Conservation (phyloP, 2,888 invertebrate species). For the Apotomis betuletana region DNA sequence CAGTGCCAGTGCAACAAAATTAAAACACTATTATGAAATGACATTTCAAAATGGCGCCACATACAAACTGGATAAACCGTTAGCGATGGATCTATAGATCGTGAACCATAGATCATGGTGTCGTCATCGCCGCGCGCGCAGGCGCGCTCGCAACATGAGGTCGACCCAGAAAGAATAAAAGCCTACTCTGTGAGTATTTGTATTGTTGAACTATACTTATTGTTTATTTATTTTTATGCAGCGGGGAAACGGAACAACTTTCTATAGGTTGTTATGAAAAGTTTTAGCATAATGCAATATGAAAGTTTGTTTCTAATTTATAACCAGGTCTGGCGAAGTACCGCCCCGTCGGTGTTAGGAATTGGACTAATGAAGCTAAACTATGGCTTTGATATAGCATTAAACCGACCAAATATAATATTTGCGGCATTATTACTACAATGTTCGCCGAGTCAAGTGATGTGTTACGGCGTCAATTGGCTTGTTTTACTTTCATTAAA, state of each 20-base stretch:
- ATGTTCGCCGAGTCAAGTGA: too few species aligned
- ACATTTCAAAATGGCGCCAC: conserved; percentile 48
- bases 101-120: conserved; percentile 80
- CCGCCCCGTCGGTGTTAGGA: background rate
- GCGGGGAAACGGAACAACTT: conserved; percentile 38
- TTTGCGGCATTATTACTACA: too few species aligned
- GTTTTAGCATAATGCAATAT: conserved; percentile 31
- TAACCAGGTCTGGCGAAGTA: conserved; percentile 29
- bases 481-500: conserved; percentile 8
- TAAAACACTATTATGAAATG: conserved; percentile 36
- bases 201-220: conserved; percentile 33
- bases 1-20: conserved; percentile 34
- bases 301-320: conserved; percentile 32
- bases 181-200: conserved; percentile 77
- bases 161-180: conserved; percentile 80
- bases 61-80: conserved; percentile 53
- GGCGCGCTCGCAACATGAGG: conserved; percentile 74
- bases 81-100: conserved; percentile 62
- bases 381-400: background rate
- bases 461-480: background rate
- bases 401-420: background rate
- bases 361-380: conserved; percentile 8
- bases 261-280: conserved; percentile 35
- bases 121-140: conserved; percentile 81
- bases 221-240: conserved; percentile 23